Base-by-base conservation (phyloP, 2,113 vertebrate genomes). In the Indri indri region DNA sequence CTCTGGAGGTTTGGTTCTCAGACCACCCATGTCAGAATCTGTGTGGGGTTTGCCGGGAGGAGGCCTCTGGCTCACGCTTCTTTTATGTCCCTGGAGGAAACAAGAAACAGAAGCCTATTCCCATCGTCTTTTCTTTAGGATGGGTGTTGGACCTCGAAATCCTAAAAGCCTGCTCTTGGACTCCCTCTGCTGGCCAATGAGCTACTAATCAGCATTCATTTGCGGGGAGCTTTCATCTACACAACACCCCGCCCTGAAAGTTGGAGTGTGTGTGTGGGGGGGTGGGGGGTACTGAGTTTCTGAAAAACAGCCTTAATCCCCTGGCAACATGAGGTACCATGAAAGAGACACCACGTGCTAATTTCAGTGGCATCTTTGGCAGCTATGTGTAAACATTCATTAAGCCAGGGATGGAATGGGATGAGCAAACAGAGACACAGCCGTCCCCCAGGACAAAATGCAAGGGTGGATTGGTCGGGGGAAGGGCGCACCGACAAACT, bases 141-240 rank as follows among this genome's bases (percentile, higher is more conserved):
- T 11, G 11, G 16, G 10, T 9, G 5, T 77, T 50, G 27, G 2
- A 14, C 17, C 34, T 47, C 66, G 45, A 22, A 37, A 32, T 11
- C 34, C 40, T 6, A 2, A 27, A 71, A 61, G n/a, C 37, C 42
- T 80, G 65, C 54, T 11, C 5, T 0, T 5, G 47, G 17, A 47
- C 37, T 11, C 96, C 79, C 79, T 30, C 85, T 95, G 90, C 80
- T 95, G 93, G 89, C 4, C 2, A 25, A 3, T 0, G 5, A 1
- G 1, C 0, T 34, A 25, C 17, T 65, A 54, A 18, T 32, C 42
- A 10, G 8, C 20, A 25, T 5, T 8, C 3, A 11, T 74, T 32
- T 1, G 0, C 23, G 40, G 34, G 0, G 3, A 8, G 10, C 23
- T 7, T 8, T 0, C 7, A 0, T 32, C 42, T 66, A 0, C 1